Evolutionary conservation across 2,113 vertebrate species (phyloP), one percentile per base, ranked within the genome.

Genomic region (Austrofundulus limnaeus): DNA sequence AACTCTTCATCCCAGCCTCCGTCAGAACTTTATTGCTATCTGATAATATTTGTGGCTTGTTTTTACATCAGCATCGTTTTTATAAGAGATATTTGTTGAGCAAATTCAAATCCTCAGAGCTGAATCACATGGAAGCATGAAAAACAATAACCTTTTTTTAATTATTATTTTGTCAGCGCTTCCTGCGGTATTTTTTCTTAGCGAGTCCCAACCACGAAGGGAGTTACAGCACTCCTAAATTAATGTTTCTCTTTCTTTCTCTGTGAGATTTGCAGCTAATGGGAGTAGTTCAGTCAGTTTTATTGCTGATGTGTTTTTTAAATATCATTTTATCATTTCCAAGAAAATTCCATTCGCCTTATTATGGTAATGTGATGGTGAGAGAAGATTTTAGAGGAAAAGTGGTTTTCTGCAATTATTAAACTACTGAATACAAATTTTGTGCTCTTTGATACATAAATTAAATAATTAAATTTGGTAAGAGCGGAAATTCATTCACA

Each of bases 11-110:
- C 70, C 43, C 55, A 83, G 66, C 82, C 52, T 67, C 59, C 45
- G 64, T 87, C 61, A 73, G 70, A 84, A 47, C 52, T 42, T 59
- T 63, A 61, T 76, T 64, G 38, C 51, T 66, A 46, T 83, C 62
- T 69, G 69, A 87, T 85, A 84, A 84, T 89, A 90, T 85, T 81
- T 87, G 67, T 50, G 39, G 66, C 28, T 58, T 1, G 25, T 85
- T 84, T 88, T 69, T 75, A 85, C 80, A 76, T 87, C 73, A 72
- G 59, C 50, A 75, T 64, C 56, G 75, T 79, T 31, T 79, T 78
- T 59, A 59, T n/a, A 49, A 54, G 51, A 66, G 60, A 41, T 78
- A 7, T 43, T 84, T 78, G 67, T 71, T 43, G 61, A 51, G 23
- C 62, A 70, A 16, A 58, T 34, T 37, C 58, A 51, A 31, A 21